Conservation (phyloP, 1,140 invertebrate species). For the Lepidurus packardi region DNA sequence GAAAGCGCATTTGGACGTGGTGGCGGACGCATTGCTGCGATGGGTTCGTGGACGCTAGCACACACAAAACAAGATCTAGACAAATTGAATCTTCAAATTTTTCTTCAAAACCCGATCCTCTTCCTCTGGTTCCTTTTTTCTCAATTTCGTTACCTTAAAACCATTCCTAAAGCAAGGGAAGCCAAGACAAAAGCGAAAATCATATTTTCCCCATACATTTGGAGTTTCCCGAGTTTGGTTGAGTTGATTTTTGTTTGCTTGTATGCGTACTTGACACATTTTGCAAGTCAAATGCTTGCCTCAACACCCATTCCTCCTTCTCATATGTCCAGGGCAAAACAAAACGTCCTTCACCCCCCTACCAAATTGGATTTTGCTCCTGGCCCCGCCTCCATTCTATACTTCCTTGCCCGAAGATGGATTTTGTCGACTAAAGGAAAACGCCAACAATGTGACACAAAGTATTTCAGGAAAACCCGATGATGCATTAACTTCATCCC, state of each 20-base stretch:
- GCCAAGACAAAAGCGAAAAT: not conserved
- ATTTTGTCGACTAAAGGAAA: not conserved
- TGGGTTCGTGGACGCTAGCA: constrained; percentile 81
- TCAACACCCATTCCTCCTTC: not conserved
- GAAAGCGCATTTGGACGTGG: constrained; percentile 85
- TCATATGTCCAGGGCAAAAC: not conserved
- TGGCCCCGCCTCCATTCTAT: not conserved
- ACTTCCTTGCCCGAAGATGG: not conserved
- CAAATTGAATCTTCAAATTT: not conserved
- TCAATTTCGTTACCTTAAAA: not conserved
- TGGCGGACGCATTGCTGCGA: constrained; percentile 82
- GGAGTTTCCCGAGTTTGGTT: not conserved
- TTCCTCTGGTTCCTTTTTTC: not conserved
- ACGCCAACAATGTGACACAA: constrained; percentile 21
- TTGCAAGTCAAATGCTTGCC: constrained; percentile 5
- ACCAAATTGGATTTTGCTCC: not conserved
- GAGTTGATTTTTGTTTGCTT: not conserved
- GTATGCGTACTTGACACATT: not conserved
- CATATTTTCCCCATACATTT: not conserved
- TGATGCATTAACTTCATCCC: not conserved
- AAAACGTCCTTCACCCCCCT: not conserved
- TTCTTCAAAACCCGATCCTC: not conserved
- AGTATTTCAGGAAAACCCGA: constrained; percentile 11
- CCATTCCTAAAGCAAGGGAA: not conserved
- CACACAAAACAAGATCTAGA: constrained; percentile 15